Base-by-base conservation (phyloP, 2,797 vertebrate species). In the Dryobates pubescens region DNA sequence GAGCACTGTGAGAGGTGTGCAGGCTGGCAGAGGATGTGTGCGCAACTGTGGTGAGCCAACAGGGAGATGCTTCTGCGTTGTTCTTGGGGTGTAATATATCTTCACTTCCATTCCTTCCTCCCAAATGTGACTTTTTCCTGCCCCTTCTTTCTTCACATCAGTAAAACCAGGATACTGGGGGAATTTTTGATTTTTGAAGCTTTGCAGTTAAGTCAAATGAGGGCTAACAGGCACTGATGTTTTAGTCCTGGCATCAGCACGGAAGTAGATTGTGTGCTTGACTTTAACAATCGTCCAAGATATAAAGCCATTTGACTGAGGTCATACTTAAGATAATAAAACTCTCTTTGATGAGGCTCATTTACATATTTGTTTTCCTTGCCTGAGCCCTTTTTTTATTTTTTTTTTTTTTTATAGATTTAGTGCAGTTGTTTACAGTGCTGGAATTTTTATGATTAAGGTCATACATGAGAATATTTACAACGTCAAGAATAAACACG, bases 311-410 rank as follows among this genome's bases (percentile, higher is more conserved):
- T 94, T 91, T 95, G 90, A 93, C 86, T 93, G 90, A 96, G 86
- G 77, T 94, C 94, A 96, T 93, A 87, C 53, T 93, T 78, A 92
- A 92, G 78, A 95, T 82, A 88, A 93, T 93, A 96, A 95, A 96
- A 95, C 81, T 95, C 85, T 63, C 89, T 96, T 92, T 97, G 94
- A 96, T 95, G 94, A 88, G 90, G 63, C 93, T 93, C 88, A 97
- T 97, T 96, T 97, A 92, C 96, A 97, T 97, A 96, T 96, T 97
- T 97, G 95, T 97, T 97, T 97, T 97, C 93, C 91, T 95, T 95
- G 78, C 89, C 85, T 72, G 86, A 91, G 87, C 57, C 84, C 38
- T 70, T 88, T 90, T 96, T 96, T 94, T 88, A 93, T 88, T 49
- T n/a, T n/a, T n/a, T n/a, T n/a, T n/a, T n/a, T n/a, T n/a, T n/a